Percentiles rank a stretch among this genome's conserved stretches.
Conservation (phyloP, 2,888 invertebrate genomes). For the Hesperia comma region DNA sequence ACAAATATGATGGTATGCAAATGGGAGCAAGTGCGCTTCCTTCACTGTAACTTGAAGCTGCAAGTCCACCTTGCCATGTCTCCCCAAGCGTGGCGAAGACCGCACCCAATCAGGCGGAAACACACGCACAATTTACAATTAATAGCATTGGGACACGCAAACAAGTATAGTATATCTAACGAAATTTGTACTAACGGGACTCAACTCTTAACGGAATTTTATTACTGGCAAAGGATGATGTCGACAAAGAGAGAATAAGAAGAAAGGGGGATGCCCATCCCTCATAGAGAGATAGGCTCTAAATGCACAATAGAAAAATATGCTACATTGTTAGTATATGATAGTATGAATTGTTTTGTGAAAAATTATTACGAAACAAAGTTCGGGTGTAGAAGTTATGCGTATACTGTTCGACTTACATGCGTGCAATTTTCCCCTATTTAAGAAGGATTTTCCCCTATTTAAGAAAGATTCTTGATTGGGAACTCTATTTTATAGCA, state of each 20-base stretch:
- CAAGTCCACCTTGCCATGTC: slow-evolving; percentile 53
- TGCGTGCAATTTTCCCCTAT: no score
- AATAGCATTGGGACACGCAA: slow-evolving; percentile 61
- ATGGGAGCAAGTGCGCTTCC: slow-evolving; percentile 47
- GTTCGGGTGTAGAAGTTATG: no score
- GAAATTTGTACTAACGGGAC: slow-evolving; percentile 43
- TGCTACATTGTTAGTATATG: no score
- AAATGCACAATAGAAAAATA: no score
- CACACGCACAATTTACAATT: slow-evolving; percentile 53
- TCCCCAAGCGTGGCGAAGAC: slow-evolving; percentile 49
- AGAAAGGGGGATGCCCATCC: background rate
- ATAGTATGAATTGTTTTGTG: no score
- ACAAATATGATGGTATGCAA: slow-evolving; percentile 53
- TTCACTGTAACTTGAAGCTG: slow-evolving; percentile 48
- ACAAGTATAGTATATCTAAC: slow-evolving; percentile 40
- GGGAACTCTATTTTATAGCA: no score
- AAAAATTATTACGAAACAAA: no score
- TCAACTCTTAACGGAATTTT: slow-evolving; percentile 33
- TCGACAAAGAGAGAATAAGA: background rate
- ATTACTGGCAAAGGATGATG: slow-evolving; percentile 5
- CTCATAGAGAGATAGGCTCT: background rate
- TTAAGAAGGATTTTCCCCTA: no score
- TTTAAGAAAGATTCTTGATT: no score
- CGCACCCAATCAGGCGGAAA: slow-evolving; percentile 62
- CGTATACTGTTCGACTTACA: no score